Evolutionary conservation across 2,888 invertebrate genomes (phyloP), one percentile per base, ranked within the genome.

Genomic region (Ormyrus nitidulus): DNA sequence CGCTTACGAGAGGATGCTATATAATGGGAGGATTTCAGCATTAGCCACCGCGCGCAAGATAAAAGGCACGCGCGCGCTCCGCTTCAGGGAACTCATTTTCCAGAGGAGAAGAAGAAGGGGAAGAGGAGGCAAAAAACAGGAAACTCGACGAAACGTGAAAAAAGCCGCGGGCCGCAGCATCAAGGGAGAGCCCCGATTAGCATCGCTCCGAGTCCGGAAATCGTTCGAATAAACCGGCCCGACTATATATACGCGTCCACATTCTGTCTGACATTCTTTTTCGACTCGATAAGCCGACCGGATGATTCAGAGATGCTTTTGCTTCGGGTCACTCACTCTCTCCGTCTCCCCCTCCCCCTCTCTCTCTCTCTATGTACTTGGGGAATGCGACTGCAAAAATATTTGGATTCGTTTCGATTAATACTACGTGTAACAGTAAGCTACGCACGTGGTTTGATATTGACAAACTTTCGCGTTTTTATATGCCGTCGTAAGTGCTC

Each of bases 11-110:
- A 19, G 19, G 19, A 19, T 19, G 19, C 19, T 19, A 19, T 19
- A 19, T 19, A 19, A 19, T 19, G 19, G 19, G 19, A 19, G 19
- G 19, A 19, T 19, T 19, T 19, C 19, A 19, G 19, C 19, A 19
- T 19, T 19, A 19, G 19, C 19, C 19, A 19, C 19, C 19, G 19
- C 19, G 19, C 19, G 19, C 19, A 19, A 19, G 19, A 19, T 19
- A 19, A 19, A 19, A 19, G 19, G 19, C 19, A 19, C 19, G 19
- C 19, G 19, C n/a, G 48, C 13, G 44, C 19, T 13, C 44, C 72
- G 53, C 8, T 78, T 78, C 77, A 13, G 46, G 48, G 72, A 78
- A 71, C 58, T 71, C 71, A 78, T 78, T 72, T 72, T 72, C 72
- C 61, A n/a, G 11, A 66, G 54, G 46, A 46, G 54, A 56, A 49